These are phyloP conservation scores for Decapterus maruadsi DNA, from an alignment of 2,797 vertebrate genomes.

Conservation along the genomic window DNA sequence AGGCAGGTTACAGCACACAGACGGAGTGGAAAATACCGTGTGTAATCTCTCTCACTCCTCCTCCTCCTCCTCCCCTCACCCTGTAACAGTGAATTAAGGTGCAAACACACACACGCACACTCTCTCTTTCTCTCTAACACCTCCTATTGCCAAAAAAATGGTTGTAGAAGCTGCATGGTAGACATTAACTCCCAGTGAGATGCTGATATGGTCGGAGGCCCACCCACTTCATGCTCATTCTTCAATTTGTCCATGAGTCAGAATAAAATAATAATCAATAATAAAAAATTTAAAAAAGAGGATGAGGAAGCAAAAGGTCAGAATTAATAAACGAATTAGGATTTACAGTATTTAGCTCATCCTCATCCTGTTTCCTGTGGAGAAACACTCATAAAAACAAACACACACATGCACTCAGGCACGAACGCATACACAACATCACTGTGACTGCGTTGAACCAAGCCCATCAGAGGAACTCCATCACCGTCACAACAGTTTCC, in stretches of 20 bases:
- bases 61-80: background rate
- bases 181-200: slow-evolving; percentile 36
- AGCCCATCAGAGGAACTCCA: background rate
- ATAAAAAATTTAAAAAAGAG: too few species aligned
- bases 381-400: background rate
- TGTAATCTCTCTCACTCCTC: slow-evolving; percentile 32
- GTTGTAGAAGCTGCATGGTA: slow-evolving; percentile 29
- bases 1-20: slow-evolving; percentile 49
- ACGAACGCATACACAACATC: background rate
- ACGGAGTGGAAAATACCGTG: slow-evolving; percentile 49
- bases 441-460: background rate
- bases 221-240: too few species aligned
- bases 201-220: slow-evolving; percentile 1
- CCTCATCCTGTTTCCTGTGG: background rate
- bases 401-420: background rate
- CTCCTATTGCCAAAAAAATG: slow-evolving; percentile 19
- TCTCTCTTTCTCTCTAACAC: background rate
- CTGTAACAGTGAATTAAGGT: slow-evolving; percentile 22
- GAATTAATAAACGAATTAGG: too few species aligned
- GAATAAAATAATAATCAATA: too few species aligned
- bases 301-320: too few species aligned
- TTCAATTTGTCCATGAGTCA: too few species aligned
- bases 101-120: slow-evolving; percentile 16
- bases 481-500: background rate
- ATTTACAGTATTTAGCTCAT: too few species aligned